Evolutionary conservation across 1,140 invertebrate genomes (phyloP).

Genomic region (Bursaphelenchus mucronatus): DNA sequence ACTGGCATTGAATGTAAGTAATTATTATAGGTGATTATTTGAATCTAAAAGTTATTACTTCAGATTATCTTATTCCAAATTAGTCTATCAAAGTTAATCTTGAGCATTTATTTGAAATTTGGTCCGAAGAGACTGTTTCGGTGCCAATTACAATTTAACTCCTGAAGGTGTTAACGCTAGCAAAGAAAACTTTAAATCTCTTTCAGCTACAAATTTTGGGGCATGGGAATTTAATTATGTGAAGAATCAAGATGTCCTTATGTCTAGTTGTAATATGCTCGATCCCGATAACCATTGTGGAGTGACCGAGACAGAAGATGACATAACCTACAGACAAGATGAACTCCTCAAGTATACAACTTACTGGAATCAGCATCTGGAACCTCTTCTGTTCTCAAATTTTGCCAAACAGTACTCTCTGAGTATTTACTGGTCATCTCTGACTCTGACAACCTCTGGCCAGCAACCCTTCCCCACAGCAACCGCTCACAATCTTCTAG

Average conservation of each 20-base stretch:
- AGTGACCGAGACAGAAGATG: slow-evolving; percentile 30
- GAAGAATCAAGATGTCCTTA: slow-evolving; percentile 41
- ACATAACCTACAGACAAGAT: neutral
- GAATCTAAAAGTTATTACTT: too few species aligned
- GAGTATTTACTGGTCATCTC: slow-evolving; percentile 90
- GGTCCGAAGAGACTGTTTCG: neutral
- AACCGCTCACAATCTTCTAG: slow-evolving; percentile 60
- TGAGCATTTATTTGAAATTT: neutral
- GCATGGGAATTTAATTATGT: slow-evolving; percentile 49
- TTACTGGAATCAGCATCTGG: neutral
- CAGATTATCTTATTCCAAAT: neutral
- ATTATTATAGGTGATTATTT: neutral
- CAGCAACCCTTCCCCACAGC: slow-evolving; percentile 54
- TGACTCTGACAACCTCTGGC: slow-evolving; percentile 87
- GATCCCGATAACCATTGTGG: slow-evolving; percentile 29
- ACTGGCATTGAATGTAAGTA: slow-evolving; percentile 40
- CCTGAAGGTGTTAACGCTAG: neutral
- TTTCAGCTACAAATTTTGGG: slow-evolving; percentile 33
- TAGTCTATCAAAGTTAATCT: neutral
- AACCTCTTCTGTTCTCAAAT: slow-evolving; percentile 38
- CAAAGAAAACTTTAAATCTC: neutral
- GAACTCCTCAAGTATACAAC: neutral
- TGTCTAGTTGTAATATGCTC: slow-evolving; percentile 37
- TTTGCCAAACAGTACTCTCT: slow-evolving; percentile 64
- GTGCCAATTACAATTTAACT: neutral